phyloP scores from a whole-genome alignment of 2,113 vertebrate species.

The Gambusia affinis region DNA sequence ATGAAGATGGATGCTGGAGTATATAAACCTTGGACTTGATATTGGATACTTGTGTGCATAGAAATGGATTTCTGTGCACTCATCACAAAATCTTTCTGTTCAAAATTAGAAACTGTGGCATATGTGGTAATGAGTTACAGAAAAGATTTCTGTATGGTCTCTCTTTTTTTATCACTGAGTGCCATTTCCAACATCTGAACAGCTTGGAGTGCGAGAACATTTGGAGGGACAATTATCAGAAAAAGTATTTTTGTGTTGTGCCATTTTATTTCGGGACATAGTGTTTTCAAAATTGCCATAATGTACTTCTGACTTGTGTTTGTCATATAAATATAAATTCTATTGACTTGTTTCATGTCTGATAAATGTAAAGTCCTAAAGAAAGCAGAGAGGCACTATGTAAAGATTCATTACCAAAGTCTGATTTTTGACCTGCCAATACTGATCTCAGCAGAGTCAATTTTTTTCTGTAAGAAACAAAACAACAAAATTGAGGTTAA shows the following conservation, averaged over 20 bases:
- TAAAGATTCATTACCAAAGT: too few relatives aligned
- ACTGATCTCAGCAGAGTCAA: too few relatives aligned
- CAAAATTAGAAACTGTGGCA: neutral
- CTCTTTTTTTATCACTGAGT: neutral
- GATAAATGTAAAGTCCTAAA: too few relatives aligned
- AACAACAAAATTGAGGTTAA: neutral
- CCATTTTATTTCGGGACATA: neutral
- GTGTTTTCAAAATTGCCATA: too few relatives aligned
- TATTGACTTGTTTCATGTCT: too few relatives aligned
- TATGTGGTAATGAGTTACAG: neutral
- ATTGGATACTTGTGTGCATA: neutral
- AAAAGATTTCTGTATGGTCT: neutral
- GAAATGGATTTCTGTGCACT: neutral
- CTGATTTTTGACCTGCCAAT: too few relatives aligned
- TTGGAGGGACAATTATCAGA: neutral
- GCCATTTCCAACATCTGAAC: neutral
- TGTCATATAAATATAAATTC: too few relatives aligned
- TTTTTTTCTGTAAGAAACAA: too few relatives aligned
- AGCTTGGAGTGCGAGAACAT: neutral
- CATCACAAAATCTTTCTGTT: neutral
- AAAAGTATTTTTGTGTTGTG: too few relatives aligned
- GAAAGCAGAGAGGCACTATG: too few relatives aligned
- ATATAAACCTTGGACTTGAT: conserved; percentile 9
- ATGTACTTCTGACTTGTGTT: too few relatives aligned
- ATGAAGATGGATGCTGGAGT: conserved; percentile 37